These are phyloP conservation scores for Pseudoips prasinana DNA, from an alignment of 2,888 invertebrate genomes.

Conservation along the genomic window DNA sequence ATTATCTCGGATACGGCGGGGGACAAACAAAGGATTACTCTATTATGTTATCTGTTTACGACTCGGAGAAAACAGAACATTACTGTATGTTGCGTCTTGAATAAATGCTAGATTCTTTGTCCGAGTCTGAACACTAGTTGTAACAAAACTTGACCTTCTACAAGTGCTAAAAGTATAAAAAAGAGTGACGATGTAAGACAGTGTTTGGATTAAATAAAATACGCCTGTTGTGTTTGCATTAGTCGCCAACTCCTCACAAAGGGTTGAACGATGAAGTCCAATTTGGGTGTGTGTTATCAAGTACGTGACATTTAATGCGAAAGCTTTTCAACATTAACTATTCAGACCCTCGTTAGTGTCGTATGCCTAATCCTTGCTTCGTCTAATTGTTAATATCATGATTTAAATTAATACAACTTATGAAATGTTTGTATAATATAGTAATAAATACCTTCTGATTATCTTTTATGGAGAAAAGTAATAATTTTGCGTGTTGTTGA, in stretches of 20 bases:
- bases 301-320: constrained; percentile 19
- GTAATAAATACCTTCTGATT: no score
- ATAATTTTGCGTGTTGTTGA: no score
- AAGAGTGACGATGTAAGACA: constrained; percentile 35
- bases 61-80: constrained; percentile 40
- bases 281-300: constrained; percentile 23
- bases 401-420: no score
- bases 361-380: no score
- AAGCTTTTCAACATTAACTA: constrained; percentile 27
- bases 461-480: no score
- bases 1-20: constrained; percentile 32
- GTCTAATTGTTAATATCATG: no score
- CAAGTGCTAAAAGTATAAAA: constrained; percentile 40
- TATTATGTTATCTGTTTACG: constrained; percentile 50
- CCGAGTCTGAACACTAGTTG: constrained; percentile 20
- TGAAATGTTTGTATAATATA: no score
- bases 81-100: constrained; percentile 27
- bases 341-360: constrained; percentile 8
- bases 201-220: constrained; percentile 44
- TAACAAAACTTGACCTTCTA: constrained; percentile 38
- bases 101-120: constrained; percentile 36
- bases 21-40: constrained; percentile 49
- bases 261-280: constrained; percentile 19
- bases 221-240: constrained; percentile 25
- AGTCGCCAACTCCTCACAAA: constrained; percentile 27